Base-by-base conservation (phyloP, 2,888 invertebrate species). In the Eilema caniola region DNA sequence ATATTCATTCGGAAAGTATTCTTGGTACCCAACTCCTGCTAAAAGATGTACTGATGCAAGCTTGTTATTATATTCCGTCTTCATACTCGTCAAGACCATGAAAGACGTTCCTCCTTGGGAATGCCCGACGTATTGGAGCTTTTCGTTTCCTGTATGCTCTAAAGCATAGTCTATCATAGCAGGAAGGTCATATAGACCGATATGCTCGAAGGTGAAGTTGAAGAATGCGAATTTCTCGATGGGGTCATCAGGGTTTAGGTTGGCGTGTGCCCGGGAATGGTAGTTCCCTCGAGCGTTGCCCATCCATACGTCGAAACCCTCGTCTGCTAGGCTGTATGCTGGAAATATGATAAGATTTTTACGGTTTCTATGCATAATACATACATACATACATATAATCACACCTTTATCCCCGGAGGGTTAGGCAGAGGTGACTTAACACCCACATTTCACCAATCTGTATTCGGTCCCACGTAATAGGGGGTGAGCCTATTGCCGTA, bases 241-340 rank as follows among this genome's bases (percentile, higher is more conserved):
- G 0, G 67, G 62, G 47, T 83, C 68, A 56, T 94, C 88, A 7
- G 93, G 92, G 75, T 93, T 76, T 92, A 33, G 41, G 41, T 4
- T 41, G 41, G 8, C 16, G 16, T 41, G 41, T 41, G 41, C 41
- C 16, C 96, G 95, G 1, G 97, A 97, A 88, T 97, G 97, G 0
- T 94, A 95, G 86, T 97, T 98, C 3, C 98, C 98, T 70, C 98
- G 94, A 20, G 96, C 96, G 88, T 98, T 98, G 0, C 97, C 98
- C 85, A 98, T 85, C 98, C 98, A 98, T 0, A 97, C 96, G 83
- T 97, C 97, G 80, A 96, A 97, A 0, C 97, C 97, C 24, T 92
- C 92, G 76, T 97, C 96, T 0, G 96, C 96, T 61, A 97, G 93
- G 85, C 96, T 95, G 92, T 96, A 97, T 80, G 92, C 98, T 98